phyloP scores from a whole-genome alignment of 2,888 invertebrate genomes.

The Scotopteryx bipunctaria region DNA sequence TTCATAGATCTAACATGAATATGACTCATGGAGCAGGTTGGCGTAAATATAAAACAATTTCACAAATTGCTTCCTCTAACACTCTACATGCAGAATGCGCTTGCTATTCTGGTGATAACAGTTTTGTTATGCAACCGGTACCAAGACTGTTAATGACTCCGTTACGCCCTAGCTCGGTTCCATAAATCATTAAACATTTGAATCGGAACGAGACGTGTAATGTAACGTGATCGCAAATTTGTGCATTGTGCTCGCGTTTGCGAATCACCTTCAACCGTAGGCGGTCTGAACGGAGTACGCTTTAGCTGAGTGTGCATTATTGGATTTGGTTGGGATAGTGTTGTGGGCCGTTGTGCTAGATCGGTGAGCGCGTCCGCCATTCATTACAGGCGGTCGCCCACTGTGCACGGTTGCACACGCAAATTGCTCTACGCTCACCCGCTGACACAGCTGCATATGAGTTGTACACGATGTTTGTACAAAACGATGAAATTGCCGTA shows the following conservation, averaged over 20 bases:
- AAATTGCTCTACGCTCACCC: constrained; percentile 69
- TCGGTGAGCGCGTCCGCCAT: constrained; percentile 62
- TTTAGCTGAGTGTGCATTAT: constrained; percentile 51
- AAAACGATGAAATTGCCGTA: constrained; percentile 59
- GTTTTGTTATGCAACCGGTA: constrained; percentile 25
- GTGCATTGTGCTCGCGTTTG: constrained; percentile 32
- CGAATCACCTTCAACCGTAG: constrained; percentile 36
- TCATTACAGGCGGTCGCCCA: constrained; percentile 72
- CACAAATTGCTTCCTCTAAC: constrained; percentile 28
- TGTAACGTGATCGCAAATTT: constrained; percentile 28
- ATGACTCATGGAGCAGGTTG: constrained; percentile 43
- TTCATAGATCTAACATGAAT: constrained; percentile 49
- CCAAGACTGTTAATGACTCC: constrained; percentile 22
- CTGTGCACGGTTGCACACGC: constrained; percentile 76
- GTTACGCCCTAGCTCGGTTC: constrained; percentile 12
- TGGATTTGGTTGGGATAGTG: constrained; percentile 50
- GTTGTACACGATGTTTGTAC: constrained; percentile 54
- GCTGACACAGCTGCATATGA: constrained; percentile 67
- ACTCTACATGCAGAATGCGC: constrained; percentile 16
- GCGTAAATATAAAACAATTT: constrained; percentile 36
- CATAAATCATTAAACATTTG: constrained; percentile 20
- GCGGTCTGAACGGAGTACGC: constrained; percentile 46
- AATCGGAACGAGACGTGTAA: constrained; percentile 22
- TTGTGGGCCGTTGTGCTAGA: constrained; percentile 59
- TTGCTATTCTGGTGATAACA: constrained; percentile 19